Conservation (phyloP, 2,797 vertebrate genomes). For the Serranus cabrilla region DNA sequence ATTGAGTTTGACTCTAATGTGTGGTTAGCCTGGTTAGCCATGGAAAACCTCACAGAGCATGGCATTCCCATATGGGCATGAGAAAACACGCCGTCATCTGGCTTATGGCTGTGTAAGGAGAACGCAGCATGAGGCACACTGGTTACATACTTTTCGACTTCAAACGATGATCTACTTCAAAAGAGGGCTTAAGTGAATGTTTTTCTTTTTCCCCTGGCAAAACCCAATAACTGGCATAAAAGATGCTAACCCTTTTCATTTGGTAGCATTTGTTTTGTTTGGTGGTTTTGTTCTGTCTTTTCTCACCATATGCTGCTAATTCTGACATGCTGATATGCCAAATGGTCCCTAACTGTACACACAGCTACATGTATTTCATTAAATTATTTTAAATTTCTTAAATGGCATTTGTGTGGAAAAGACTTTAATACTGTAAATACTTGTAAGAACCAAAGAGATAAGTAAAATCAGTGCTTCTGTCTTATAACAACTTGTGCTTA, state of each 20-base stretch:
- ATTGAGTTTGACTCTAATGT: constrained; percentile 40
- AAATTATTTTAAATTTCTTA: neutral
- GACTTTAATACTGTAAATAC: neutral
- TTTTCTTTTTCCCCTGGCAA: constrained; percentile 40
- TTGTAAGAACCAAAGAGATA: neutral
- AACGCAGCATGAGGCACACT: constrained; percentile 45
- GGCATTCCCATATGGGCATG: constrained; percentile 53
- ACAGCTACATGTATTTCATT: neutral
- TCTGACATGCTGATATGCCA: neutral
- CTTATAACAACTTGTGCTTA: neutral
- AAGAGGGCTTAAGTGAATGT: constrained; percentile 46
- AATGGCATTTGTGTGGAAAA: neutral
- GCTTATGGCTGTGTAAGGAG: constrained; percentile 51
- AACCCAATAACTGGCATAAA: constrained; percentile 26
- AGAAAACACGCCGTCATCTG: constrained; percentile 72
- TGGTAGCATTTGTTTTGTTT: constrained; percentile 38
- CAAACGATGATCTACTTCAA: constrained; percentile 65
- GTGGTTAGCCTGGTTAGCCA: constrained; percentile 58
- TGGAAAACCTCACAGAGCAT: constrained; percentile 55
- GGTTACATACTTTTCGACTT: constrained; percentile 66
- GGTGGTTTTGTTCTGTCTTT: constrained; percentile 22
- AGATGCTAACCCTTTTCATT: constrained; percentile 38
- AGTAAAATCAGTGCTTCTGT: neutral
- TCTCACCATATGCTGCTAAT: constrained; percentile 27
- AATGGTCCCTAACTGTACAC: constrained; percentile 13